A percentile compares a stretch with the other conserved stretches of the same genome.
phyloP scores from a whole-genome alignment of 2,113 vertebrate genomes.

The Puntigrus tetrazona region DNA sequence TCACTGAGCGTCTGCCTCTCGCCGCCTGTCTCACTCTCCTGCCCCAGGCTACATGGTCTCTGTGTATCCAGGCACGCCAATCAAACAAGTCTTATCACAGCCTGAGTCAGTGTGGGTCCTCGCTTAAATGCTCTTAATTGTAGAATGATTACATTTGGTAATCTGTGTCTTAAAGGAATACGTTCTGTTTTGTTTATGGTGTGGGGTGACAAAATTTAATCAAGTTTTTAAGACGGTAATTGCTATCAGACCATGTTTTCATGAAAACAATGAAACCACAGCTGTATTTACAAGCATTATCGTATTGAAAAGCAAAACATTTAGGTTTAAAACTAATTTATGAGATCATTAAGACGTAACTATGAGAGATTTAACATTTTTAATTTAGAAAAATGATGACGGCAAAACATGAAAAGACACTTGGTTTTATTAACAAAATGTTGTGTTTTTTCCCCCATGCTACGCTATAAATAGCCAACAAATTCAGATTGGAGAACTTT shows the following conservation, averaged over 20 bases:
- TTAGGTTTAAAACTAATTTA: not conserved
- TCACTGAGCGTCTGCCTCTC: slow-evolving; percentile 49
- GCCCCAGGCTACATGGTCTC: slow-evolving; percentile 37
- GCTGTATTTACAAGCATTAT: not conserved
- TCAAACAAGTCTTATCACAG: slow-evolving; percentile 48
- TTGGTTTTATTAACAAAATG: not conserved
- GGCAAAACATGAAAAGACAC: not conserved
- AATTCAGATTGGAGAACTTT: not conserved
- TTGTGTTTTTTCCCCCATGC: not conserved
- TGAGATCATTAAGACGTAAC: not conserved
- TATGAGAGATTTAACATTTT: not conserved
- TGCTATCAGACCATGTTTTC: slow-evolving; percentile 13
- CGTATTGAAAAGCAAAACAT: slow-evolving; percentile 1
- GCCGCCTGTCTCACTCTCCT: slow-evolving; percentile 39
- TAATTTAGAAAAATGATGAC: not conserved
- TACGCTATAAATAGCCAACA: not conserved
- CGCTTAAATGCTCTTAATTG: not conserved
- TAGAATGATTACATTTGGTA: not conserved
- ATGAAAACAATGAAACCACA: not conserved
- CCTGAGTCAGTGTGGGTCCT: slow-evolving; percentile 44
- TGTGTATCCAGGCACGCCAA: slow-evolving; percentile 43
- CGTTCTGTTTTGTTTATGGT: not conserved
- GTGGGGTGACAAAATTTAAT: not conserved
- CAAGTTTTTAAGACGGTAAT: slow-evolving; percentile 14
- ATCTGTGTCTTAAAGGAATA: not conserved